phyloP scores from a whole-genome alignment of 2,888 invertebrate species.

The Oscheius onirici region DNA sequence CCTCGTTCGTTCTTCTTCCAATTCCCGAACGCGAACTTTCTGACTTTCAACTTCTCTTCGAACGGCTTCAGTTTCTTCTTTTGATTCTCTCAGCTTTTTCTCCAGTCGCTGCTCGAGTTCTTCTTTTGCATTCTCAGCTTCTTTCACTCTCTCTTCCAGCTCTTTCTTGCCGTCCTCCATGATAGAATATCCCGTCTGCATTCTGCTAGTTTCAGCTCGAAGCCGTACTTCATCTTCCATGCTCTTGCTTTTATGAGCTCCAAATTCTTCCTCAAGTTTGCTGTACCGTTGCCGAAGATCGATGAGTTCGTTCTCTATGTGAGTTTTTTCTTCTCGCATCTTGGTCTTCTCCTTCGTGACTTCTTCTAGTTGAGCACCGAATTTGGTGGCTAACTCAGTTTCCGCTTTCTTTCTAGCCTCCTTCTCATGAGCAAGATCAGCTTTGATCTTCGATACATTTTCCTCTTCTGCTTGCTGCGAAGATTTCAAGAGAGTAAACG shows the following conservation, averaged over 20 bases:
- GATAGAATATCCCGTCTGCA: slow-evolving; percentile 21
- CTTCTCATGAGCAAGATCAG: background rate
- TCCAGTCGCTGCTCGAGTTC: slow-evolving; percentile 21
- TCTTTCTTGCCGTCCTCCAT: slow-evolving; percentile 31
- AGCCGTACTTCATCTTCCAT: slow-evolving; percentile 25
- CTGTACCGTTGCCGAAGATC: slow-evolving; percentile 34
- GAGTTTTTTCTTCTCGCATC: slow-evolving; percentile 17
- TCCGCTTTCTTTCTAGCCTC: slow-evolving; percentile 27
- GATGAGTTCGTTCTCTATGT: slow-evolving; percentile 24
- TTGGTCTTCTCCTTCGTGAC: slow-evolving; percentile 10
- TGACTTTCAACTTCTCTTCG: slow-evolving; percentile 16
- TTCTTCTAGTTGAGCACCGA: slow-evolving; percentile 9
- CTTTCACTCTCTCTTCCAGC: slow-evolving; percentile 9
- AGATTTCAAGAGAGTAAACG: slow-evolving; percentile 13
- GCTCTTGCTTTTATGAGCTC: slow-evolving; percentile 21
- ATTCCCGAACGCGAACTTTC: background rate
- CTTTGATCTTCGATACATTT: background rate
- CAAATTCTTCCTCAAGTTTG: slow-evolving; percentile 38
- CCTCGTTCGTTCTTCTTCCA: slow-evolving; percentile 41
- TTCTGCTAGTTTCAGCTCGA: slow-evolving; percentile 21
- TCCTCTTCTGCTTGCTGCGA: slow-evolving; percentile 21
- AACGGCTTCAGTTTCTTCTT: slow-evolving; percentile 15
- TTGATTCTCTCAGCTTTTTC: slow-evolving; percentile 13
- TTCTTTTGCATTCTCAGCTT: slow-evolving; percentile 12
- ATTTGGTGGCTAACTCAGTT: background rate